phyloP scores from a whole-genome alignment of 2,113 vertebrate genomes.

The Raja brachyura region DNA sequence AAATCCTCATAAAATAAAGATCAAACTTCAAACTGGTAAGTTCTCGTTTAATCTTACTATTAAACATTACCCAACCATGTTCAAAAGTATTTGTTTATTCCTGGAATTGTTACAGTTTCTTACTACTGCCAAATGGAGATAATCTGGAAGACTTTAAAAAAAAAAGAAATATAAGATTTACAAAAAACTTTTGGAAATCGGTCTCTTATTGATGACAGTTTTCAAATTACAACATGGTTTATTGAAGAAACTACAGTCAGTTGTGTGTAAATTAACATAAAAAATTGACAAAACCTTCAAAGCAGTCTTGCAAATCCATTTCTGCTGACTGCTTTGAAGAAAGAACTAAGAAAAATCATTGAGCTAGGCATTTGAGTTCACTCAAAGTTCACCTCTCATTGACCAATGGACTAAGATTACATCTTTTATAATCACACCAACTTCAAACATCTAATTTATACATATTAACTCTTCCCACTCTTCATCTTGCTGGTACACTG shows the following conservation, averaged over 20 bases:
- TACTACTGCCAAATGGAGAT: neutral
- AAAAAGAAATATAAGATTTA: neutral
- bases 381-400: neutral
- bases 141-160: neutral
- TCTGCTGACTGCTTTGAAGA: conserved; percentile 7
- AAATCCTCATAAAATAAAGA: no score
- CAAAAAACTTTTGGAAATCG: neutral
- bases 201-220: neutral
- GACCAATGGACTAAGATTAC: neutral
- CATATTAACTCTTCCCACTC: neutral
- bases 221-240: neutral
- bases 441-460: neutral
- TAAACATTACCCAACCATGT: neutral
- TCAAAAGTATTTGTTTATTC: neutral
- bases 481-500: neutral
- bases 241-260: neutral
- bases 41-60: no score
- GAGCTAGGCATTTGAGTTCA: neutral
- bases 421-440: conserved; percentile 2
- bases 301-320: neutral
- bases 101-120: neutral
- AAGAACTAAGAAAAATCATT: conserved; percentile 17
- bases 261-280: neutral
- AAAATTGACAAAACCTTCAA: neutral
- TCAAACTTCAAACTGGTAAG: no score